Percentiles rank a stretch among this genome's conserved stretches.
These are phyloP conservation scores for Apis mellifera DNA, from an alignment of 1,140 invertebrate genomes.

Conservation along the genomic window Amel_HAv3.1 CM009934.2:9201001-9201500, in stretches of 20 bases:
- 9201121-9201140: constrained; percentile 54
- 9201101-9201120: constrained; percentile 30
- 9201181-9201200: constrained; percentile 49
- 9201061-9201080: constrained; percentile 4
- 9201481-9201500: constrained; percentile 5
- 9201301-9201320: constrained; percentile 38
- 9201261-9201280: constrained; percentile 32
- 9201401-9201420: too few relatives aligned
- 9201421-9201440: not conserved
- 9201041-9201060: constrained; percentile 27
- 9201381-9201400: too few relatives aligned
- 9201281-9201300: constrained; percentile 51
- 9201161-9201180: not conserved
- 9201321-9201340: not conserved
- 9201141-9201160: constrained; percentile 52
- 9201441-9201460: not conserved
- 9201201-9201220: constrained; percentile 54
- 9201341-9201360: too few relatives aligned
- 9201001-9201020: constrained; percentile 18
- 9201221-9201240: constrained; percentile 40
- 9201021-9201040: constrained; percentile 34
- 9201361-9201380: too few relatives aligned
- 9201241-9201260: constrained; percentile 47
- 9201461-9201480: not conserved
- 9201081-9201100: not conserved